Evolutionary conservation across 2,113 vertebrate genomes (phyloP).

Genomic region (Raja brachyura): DNA sequence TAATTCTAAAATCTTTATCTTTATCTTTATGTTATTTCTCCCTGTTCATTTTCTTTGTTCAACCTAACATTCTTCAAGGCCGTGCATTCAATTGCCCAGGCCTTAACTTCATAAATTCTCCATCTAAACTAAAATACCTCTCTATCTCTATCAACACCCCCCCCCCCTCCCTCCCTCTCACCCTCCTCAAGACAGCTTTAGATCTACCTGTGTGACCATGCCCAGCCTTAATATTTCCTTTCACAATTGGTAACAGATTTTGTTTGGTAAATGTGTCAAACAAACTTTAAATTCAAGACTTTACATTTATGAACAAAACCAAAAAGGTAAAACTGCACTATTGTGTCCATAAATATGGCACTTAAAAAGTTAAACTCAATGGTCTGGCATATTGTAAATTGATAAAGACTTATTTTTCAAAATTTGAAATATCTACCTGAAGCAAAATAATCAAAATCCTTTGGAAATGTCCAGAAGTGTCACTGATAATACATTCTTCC

Average conservation of each 20-base stretch:
- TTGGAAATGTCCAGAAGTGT: slow-evolving; percentile 84
- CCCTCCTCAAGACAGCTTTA: background rate
- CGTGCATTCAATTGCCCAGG: background rate
- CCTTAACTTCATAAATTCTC: background rate
- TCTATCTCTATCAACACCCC: background rate
- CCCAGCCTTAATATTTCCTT: background rate
- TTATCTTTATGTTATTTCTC: background rate
- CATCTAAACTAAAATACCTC: background rate
- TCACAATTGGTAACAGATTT: background rate
- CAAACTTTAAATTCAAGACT: background rate
- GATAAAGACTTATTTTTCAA: background rate
- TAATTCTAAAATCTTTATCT: background rate
- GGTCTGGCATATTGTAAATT: background rate
- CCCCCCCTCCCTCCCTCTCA: too few species aligned
- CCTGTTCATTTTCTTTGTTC: background rate
- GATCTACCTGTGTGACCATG: background rate
- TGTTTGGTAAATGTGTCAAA: background rate
- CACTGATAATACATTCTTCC: slow-evolving; percentile 79
- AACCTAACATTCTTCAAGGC: background rate
- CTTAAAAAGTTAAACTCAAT: background rate
- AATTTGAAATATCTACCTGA: slow-evolving; percentile 63
- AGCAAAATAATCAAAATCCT: slow-evolving; percentile 81
- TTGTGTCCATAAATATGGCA: background rate
- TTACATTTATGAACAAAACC: background rate
- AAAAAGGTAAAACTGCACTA: background rate